These are phyloP conservation scores for Sebastes cheni DNA, from an alignment of 2,797 vertebrate species.

Conservation along the genomic window DNA sequence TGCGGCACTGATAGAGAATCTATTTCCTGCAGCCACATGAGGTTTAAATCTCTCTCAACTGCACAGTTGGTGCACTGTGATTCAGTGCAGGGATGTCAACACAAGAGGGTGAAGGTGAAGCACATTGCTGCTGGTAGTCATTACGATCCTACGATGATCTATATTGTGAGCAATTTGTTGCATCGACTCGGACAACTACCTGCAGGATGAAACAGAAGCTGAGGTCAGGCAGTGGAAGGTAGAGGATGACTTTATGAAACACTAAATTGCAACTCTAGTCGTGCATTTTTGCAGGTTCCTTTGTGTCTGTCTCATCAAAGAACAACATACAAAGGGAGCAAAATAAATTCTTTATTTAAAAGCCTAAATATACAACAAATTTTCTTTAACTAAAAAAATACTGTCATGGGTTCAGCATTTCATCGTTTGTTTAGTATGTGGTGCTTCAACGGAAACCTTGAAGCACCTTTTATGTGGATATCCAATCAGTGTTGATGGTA, in stretches of 20 bases:
- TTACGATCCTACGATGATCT: not conserved
- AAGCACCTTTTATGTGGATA: not conserved
- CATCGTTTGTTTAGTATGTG: not conserved
- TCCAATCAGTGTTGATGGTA: not conserved
- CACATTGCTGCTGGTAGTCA: constrained; percentile 11
- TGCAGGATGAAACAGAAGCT: not conserved
- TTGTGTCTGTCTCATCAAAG: not conserved
- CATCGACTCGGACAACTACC: not conserved
- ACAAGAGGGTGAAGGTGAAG: constrained; percentile 7
- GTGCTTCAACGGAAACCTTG: not conserved
- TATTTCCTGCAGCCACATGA: constrained; percentile 42
- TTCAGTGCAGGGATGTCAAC: constrained; percentile 25
- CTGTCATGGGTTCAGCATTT: not conserved
- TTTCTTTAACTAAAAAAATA: not conserved
- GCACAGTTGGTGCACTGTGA: constrained; percentile 14
- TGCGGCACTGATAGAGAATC: constrained; percentile 22
- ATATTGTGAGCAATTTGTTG: constrained; percentile 14
- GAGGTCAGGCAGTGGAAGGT: not conserved
- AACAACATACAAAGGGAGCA: not conserved
- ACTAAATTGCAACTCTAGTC: not conserved
- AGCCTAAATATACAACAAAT: not conserved
- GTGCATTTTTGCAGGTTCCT: not conserved
- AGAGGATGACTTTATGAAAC: not conserved
- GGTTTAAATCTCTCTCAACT: constrained; percentile 21
- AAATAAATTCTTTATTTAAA: not conserved